Evolutionary conservation across 2,113 vertebrate species (phyloP).

Genomic region (Pungitius pungitius): DNA sequence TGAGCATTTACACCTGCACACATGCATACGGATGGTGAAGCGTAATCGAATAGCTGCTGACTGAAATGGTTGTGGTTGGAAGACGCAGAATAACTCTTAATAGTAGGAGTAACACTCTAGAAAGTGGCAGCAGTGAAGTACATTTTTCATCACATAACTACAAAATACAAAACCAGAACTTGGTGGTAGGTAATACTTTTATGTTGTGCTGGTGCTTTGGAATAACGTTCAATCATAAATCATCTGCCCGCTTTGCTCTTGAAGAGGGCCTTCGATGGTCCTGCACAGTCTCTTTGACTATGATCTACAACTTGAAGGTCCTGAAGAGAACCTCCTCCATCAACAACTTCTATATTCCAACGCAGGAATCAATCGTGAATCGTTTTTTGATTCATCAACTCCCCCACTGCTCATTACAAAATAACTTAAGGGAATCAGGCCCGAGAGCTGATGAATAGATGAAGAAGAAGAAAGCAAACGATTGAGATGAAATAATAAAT

Average conservation of each 20-base stretch:
- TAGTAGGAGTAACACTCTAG: neutral
- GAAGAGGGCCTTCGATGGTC: constrained; percentile 45
- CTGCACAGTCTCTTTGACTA: constrained; percentile 42
- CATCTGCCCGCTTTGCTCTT: constrained; percentile 61
- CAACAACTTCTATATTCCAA: constrained; percentile 47
- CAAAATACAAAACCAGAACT: too few relatives aligned
- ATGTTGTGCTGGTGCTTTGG: constrained; percentile 54
- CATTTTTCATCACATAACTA: neutral
- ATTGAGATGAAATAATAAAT: neutral
- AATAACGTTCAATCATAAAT: constrained; percentile 66
- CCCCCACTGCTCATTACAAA: constrained; percentile 51
- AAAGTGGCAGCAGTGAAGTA: neutral
- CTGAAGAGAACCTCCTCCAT: constrained; percentile 22
- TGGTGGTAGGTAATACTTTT: constrained; percentile 55
- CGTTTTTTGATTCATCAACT: constrained; percentile 55
- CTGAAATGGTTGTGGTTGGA: neutral
- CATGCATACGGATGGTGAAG: too few relatives aligned
- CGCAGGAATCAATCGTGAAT: constrained; percentile 62
- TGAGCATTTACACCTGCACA: neutral
- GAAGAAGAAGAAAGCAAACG: constrained; percentile 12
- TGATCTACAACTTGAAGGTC: constrained; percentile 58
- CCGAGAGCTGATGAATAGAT: constrained; percentile 37
- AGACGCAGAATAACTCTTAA: neutral
- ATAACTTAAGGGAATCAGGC: constrained; percentile 29
- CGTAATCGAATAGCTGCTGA: neutral